phyloP scores from a whole-genome alignment of 2,113 vertebrate genomes.

The Onychostruthus taczanowskii region DNA sequence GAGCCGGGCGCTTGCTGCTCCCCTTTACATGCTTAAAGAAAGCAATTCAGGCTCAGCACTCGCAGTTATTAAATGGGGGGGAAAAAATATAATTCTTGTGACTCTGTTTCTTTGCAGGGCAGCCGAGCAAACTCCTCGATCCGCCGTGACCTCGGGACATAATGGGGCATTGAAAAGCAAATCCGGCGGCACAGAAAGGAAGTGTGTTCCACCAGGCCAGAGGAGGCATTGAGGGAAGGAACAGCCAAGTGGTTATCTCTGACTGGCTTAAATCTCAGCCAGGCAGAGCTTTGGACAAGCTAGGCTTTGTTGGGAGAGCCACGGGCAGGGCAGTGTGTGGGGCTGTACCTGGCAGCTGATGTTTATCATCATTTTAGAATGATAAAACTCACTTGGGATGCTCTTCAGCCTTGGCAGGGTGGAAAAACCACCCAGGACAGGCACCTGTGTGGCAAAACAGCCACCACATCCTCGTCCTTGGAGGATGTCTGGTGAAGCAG shows the following conservation, averaged over 20 bases:
- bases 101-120: neutral
- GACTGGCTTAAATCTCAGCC: neutral
- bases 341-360: neutral
- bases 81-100: neutral
- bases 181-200: slow-evolving; percentile 12
- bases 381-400: neutral
- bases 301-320: neutral
- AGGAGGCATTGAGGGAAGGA: neutral
- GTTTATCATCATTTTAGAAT: neutral
- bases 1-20: neutral
- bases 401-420: neutral
- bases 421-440: neutral
- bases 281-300: neutral
- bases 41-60: neutral
- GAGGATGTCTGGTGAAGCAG: neutral
- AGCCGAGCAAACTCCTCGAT: neutral
- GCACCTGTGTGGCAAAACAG: neutral
- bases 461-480: rapidly evolving
- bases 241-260: slow-evolving; percentile 31
- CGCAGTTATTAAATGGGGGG: neutral
- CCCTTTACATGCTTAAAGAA: neutral
- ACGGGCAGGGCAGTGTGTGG: neutral
- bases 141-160: slow-evolving; percentile 24
- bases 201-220: slow-evolving; percentile 6
- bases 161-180: slow-evolving; percentile 59